phyloP scores from a whole-genome alignment of 2,113 vertebrate species.

The Ascaphus truei region DNA sequence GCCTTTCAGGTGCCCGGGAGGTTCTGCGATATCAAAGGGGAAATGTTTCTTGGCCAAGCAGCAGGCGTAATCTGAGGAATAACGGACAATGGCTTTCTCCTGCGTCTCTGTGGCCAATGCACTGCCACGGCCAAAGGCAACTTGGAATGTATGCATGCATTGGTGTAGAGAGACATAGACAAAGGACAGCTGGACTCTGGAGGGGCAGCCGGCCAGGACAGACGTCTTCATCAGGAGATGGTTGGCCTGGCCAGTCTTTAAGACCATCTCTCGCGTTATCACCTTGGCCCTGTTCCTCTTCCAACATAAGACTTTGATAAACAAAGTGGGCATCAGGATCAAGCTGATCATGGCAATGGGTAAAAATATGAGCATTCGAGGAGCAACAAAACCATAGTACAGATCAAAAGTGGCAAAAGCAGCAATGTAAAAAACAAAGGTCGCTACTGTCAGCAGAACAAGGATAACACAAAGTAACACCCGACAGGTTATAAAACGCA shows the following conservation, averaged over 20 bases:
- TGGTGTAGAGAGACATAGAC: no score
- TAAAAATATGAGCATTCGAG: fast-evolving
- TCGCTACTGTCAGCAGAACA: background rate
- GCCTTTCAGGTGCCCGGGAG: constrained; percentile 28
- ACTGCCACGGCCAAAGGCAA: no score
- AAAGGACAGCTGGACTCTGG: constrained; percentile 38
- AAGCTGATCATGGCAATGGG: background rate
- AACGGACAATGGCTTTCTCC: constrained; percentile 39
- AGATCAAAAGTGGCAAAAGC: fast-evolving
- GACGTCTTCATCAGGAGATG: constrained; percentile 37
- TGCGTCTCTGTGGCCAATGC: constrained; percentile 40
- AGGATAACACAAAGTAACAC: background rate
- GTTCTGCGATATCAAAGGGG: background rate
- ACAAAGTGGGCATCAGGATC: background rate
- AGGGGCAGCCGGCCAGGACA: no score
- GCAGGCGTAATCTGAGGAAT: constrained; percentile 46
- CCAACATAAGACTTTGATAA: constrained; percentile 9
- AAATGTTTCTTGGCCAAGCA: constrained; percentile 44
- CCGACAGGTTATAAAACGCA: background rate
- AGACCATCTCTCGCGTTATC: constrained; percentile 36
- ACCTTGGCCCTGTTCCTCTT: constrained; percentile 20
- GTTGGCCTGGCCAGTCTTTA: constrained; percentile 41
- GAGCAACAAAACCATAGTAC: fast-evolving
- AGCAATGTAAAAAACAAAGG: fast-evolving
- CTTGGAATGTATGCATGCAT: background rate